Evolutionary conservation across 92 coral and sea anemone species (phyloP), one percentile per base, ranked within the genome.

Genomic region (Paramuricea clavata): DNA sequence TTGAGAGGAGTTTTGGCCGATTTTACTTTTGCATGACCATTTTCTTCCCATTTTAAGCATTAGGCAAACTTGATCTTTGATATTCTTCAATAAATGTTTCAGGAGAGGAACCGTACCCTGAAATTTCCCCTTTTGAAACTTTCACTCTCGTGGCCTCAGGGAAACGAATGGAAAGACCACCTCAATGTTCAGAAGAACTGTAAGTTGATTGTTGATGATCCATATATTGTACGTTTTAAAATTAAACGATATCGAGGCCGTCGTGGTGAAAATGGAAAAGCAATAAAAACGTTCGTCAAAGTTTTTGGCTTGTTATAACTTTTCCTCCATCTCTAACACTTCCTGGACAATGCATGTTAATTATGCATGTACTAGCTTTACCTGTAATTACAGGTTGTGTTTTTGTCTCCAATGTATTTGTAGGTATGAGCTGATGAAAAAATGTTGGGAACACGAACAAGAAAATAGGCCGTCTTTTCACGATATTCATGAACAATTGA

Each of bases 121-220:
- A 60, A 11, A 60, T 78, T 34, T 32, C 70, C n/a, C 54, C 83
- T 11, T 78, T 27, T 22, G 88, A 89, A 11, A 70, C 61, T 6
- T 64, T 92, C 69, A 77, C 67, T 16, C 27, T 56, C 11, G 92
- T 78, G 26, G 35, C 83, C 10, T 56, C 71, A 16, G 83, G 95
- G 0, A 77, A 82, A 54, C 65, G 89, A 36, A 72, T 92, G 91
- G 87, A 81, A 22, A 89, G 83, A 79, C 95, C 95, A 17, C 44
- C 64, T 49, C 90, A 92, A n/a, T 92, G 95, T 32, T 88, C 92
- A 12, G 89, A 89, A 25, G 86, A 86, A 47, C 26, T 92, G 95
- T 92, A 86, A 86, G 95, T 36, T 23, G 16, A 56, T 17, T 3
- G 5, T 31, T 27, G n/a, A n/a, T n/a, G n/a, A n/a, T n/a, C n/a